These are phyloP conservation scores for Tragopan temminckii DNA, from an alignment of 2,797 vertebrate genomes.

Conservation along the genomic window DNA sequence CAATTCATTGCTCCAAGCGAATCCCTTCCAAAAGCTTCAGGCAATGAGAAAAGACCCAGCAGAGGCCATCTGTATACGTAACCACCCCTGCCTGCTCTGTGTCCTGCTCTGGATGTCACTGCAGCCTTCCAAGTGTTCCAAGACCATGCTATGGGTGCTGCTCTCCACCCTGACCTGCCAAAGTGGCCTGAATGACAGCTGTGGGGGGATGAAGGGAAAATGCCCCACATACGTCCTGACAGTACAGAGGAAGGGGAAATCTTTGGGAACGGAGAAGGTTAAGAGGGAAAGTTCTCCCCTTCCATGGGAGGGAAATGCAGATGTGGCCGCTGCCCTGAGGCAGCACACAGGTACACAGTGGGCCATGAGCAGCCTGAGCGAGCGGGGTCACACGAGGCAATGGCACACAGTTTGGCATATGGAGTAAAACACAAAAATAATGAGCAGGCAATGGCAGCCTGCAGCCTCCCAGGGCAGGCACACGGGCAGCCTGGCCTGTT, in stretches of 20 bases:
- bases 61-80: background rate
- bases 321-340: background rate
- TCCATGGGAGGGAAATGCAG: background rate
- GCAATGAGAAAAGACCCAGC: background rate
- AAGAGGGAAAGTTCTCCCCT: background rate
- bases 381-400: background rate
- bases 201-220: too few species aligned
- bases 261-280: background rate
- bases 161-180: too few species aligned
- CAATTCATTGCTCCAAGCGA: background rate
- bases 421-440: background rate
- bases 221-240: too few species aligned
- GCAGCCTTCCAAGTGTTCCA: background rate
- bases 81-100: background rate
- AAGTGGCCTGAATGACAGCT: too few species aligned
- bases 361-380: background rate
- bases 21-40: background rate
- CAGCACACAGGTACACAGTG: background rate
- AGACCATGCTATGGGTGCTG: background rate
- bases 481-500: fast-evolving
- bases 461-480: background rate
- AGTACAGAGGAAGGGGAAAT: background rate
- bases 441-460: background rate
- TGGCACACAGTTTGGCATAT: fast-evolving
- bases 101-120: background rate